Evolutionary conservation across 2,797 vertebrate species (phyloP).

Genomic region (Acrocephalus scirpaceus): DNA sequence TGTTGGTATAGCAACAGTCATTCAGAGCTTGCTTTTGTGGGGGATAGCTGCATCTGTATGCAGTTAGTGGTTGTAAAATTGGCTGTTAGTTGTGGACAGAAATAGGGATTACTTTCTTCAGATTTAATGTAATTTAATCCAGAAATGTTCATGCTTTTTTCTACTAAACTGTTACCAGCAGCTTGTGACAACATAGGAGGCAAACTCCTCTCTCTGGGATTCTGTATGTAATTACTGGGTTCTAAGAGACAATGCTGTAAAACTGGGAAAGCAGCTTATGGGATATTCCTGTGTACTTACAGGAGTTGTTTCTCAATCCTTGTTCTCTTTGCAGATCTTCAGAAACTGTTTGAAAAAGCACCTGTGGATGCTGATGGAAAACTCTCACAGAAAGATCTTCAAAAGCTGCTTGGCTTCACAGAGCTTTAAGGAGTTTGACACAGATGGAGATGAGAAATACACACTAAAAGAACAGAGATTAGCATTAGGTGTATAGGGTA

Average conservation of each 20-base stretch:
- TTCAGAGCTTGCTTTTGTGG: slow-evolving; percentile 2
- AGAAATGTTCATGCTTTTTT: neutral
- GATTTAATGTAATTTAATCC: neutral
- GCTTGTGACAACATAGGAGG: neutral
- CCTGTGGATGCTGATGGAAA: slow-evolving; percentile 60
- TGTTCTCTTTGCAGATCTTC: slow-evolving; percentile 73
- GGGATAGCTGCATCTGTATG: slow-evolving; percentile 5
- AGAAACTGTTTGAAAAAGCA: slow-evolving; percentile 70
- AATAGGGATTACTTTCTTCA: neutral
- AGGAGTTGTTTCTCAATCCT: neutral
- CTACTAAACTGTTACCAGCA: neutral
- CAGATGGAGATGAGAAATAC: slow-evolving; percentile 75
- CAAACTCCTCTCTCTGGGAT: neutral
- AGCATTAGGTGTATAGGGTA: slow-evolving; percentile 71
- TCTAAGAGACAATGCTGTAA: neutral
- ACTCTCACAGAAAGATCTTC: slow-evolving; percentile 73
- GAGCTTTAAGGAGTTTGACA: slow-evolving; percentile 72
- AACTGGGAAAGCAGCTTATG: neutral
- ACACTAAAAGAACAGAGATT: slow-evolving; percentile 74
- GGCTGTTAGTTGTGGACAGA: neutral
- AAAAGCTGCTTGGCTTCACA: slow-evolving; percentile 63
- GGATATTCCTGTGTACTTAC: neutral
- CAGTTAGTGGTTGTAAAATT: neutral
- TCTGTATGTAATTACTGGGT: neutral
- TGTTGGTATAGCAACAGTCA: slow-evolving; percentile 54